These are phyloP conservation scores for Simalia tracyae DNA, from an alignment of 2,797 vertebrate species.

Conservation along the genomic window DNA sequence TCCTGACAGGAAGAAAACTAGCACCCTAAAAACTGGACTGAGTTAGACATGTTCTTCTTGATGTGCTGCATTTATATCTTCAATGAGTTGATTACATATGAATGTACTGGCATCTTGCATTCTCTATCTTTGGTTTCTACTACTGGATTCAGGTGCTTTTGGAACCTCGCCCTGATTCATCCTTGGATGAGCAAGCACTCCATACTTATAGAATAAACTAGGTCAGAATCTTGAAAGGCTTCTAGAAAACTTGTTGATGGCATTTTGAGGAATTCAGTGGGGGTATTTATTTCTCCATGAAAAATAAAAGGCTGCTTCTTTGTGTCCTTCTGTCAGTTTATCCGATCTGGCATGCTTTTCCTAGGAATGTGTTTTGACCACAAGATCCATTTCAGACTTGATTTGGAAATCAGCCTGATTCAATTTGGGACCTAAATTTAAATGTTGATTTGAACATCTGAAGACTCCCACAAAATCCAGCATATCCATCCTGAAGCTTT, in stretches of 20 bases:
- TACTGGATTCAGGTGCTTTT: neutral
- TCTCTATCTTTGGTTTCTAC: neutral
- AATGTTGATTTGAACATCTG: no score
- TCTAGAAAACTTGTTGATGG: no score
- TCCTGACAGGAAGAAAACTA: neutral
- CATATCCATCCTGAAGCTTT: neutral
- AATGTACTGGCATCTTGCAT: neutral
- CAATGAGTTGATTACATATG: neutral
- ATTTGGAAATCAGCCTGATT: no score
- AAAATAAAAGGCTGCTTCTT: no score
- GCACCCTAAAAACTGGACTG: neutral
- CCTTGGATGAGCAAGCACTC: neutral
- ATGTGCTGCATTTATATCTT: neutral
- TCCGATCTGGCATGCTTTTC: no score
- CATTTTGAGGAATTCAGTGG: neutral
- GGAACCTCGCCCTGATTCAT: neutral
- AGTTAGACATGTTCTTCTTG: neutral
- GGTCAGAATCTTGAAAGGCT: no score
- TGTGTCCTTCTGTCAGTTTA: no score
- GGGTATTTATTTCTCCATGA: no score
- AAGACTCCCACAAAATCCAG: no score
- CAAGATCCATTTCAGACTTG: no score
- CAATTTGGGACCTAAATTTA: no score
- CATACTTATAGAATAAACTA: neutral
- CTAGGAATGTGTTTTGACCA: no score